Percentiles rank a stretch among this genome's conserved stretches.
These are phyloP conservation scores for Karalla daura DNA, from an alignment of 2,797 vertebrate species.

Conservation along the genomic window DNA sequence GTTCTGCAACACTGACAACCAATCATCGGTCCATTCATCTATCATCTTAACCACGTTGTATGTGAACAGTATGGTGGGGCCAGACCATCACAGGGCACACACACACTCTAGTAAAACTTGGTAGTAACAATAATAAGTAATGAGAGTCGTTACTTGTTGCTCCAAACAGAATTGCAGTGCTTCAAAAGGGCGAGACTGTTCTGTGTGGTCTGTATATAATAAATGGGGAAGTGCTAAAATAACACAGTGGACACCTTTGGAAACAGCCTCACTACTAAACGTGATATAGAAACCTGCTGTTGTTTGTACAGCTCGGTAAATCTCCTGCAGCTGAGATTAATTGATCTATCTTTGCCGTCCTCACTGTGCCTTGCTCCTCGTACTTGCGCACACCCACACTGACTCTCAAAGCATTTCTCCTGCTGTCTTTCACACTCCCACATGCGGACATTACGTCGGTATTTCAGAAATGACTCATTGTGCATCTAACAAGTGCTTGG, in stretches of 20 bases:
- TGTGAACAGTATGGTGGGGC: no score
- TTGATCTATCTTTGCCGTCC: conserved; percentile 24
- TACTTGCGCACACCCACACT: conserved; percentile 44
- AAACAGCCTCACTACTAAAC: background rate
- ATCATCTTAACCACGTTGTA: no score
- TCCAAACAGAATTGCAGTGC: no score
- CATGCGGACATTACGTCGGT: conserved; percentile 29
- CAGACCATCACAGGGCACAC: no score
- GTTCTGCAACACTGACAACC: no score
- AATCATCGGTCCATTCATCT: no score
- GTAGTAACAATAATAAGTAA: no score
- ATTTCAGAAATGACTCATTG: conserved; percentile 63
- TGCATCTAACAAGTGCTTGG: conserved; percentile 36
- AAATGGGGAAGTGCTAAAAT: background rate
- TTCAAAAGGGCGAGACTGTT: no score
- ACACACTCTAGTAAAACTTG: no score
- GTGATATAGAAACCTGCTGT: conserved; percentile 12
- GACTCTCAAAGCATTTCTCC: conserved; percentile 44
- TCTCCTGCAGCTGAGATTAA: conserved; percentile 4
- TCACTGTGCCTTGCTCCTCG: conserved; percentile 11
- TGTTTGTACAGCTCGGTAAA: conserved; percentile 14
- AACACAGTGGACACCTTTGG: background rate
- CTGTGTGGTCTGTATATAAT: no score
- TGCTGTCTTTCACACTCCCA: conserved; percentile 61
- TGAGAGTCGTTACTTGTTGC: no score